Evolutionary conservation across 1,140 invertebrate genomes (phyloP).

Genomic region (Lerema accius): DNA sequence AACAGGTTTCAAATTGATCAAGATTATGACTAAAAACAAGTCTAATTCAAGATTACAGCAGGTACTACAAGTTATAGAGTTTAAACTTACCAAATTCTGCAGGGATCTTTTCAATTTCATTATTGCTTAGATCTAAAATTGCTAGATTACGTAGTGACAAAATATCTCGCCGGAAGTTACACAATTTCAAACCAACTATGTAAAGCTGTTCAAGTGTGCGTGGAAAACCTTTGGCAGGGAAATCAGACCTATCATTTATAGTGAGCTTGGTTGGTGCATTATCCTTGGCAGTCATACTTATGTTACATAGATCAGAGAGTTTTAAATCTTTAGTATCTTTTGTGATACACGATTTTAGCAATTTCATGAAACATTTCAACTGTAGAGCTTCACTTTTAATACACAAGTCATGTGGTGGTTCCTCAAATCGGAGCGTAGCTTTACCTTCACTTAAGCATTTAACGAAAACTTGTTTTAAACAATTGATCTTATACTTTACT

Average conservation of each 20-base stretch:
- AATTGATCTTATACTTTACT: slow-evolving; percentile 86
- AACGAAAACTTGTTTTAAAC: slow-evolving; percentile 86
- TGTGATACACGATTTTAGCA: slow-evolving; percentile 85
- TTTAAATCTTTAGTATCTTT: slow-evolving; percentile 81
- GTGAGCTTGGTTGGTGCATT: slow-evolving; percentile 83
- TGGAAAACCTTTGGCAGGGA: slow-evolving; percentile 88
- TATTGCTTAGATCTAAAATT: slow-evolving; percentile 89
- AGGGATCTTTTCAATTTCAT: slow-evolving; percentile 89
- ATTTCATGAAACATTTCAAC: slow-evolving; percentile 87
- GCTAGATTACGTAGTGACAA: slow-evolving; percentile 85
- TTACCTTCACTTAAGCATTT: slow-evolving; percentile 89
- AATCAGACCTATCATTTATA: slow-evolving; percentile 85
- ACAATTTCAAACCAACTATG: slow-evolving; percentile 84
- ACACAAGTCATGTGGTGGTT: slow-evolving; percentile 87
- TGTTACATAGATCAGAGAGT: slow-evolving; percentile 70
- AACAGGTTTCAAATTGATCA: no score
- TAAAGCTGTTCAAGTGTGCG: slow-evolving; percentile 84
- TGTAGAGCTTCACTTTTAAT: slow-evolving; percentile 86
- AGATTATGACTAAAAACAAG: no score
- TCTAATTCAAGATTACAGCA: no score
- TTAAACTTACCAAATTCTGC: slow-evolving; percentile 87
- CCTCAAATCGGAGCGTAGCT: slow-evolving; percentile 87
- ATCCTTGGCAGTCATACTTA: slow-evolving; percentile 82
- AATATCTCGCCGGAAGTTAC: slow-evolving; percentile 87
- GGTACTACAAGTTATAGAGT: no score